Base-by-base conservation (phyloP, 2,797 vertebrate genomes). In the Limosa lapponica region DNA sequence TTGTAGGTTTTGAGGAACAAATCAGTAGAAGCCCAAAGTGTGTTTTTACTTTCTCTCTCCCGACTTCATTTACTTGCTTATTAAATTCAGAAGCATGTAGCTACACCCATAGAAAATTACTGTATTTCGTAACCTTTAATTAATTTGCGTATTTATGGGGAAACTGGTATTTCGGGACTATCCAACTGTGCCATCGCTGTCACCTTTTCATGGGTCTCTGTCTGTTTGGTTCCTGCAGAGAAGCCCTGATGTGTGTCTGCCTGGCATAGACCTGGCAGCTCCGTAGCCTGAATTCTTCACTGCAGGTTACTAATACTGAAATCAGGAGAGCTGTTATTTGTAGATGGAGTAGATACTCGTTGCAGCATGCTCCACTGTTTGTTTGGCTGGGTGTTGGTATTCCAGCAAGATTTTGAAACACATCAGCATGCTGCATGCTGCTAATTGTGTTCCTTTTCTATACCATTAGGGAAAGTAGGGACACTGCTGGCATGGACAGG, bases 81-180 rank as follows among this genome's bases (percentile, higher is more conserved):
- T 95, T 97, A 96, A 86, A 97, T 80, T 81, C 92, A 81, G 77
- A 97, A 96, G 93, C 95, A 94, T 93, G 93, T 92, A 93, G 92
- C 89, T 96, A 95, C 95, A 79, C 97, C 96, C 94, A 82, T 39
- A 96, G 90, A 96, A 95, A 97, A 97, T 96, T 97, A 96, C 93
- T 41, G 62, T 39, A 82, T 97, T 97, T 97, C 95, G 58, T 94
- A 96, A 97, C 87, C 83, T 71, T 91, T 96, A 96, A 96, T 89
- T 90, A 90, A 95, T 96, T 93, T 95, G 70, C 74, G 49, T 91
- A 92, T 97, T 95, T 96, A 96, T 66, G 75, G 95, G 84, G 94
- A 95, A 97, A 97, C 92, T 95, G 93, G 94, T 93, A 95, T 97
- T 93, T 96, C 59, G 83, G 95, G 93, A 94, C 87, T 94, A 88